A percentile compares a stretch with the other conserved stretches of the same genome.
phyloP scores from a whole-genome alignment of 2,888 invertebrate species.

The Thyatira batis region DNA sequence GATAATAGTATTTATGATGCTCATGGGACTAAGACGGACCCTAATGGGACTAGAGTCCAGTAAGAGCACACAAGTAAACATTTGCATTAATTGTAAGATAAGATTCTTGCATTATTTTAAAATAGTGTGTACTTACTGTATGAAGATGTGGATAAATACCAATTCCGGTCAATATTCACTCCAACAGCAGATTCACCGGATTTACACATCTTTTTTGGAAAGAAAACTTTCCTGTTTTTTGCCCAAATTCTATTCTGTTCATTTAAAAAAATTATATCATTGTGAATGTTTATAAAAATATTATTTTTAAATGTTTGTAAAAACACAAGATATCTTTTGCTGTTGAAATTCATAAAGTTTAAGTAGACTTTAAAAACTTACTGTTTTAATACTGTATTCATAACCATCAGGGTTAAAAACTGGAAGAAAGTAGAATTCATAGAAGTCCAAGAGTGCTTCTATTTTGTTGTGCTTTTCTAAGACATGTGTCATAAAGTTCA shows the following conservation, averaged over 20 bases:
- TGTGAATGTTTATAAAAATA: too few relatives aligned
- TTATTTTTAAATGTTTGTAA: too few relatives aligned
- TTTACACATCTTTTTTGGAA: constrained; percentile 43
- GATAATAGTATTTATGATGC: too few relatives aligned
- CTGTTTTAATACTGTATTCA: constrained; percentile 50
- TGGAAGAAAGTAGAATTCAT: constrained; percentile 65
- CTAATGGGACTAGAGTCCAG: background rate
- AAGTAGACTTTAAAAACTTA: constrained; percentile 25
- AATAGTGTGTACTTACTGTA: background rate
- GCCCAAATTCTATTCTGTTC: constrained; percentile 54
- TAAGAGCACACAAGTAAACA: constrained; percentile 1
- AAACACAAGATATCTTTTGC: background rate
- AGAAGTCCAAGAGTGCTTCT: constrained; percentile 35
- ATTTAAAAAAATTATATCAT: too few relatives aligned
- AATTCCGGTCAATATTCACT: constrained; percentile 66
- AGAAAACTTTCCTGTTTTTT: constrained; percentile 57
- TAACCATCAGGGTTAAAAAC: constrained; percentile 74
- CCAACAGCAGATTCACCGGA: constrained; percentile 42
- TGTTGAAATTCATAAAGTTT: constrained; percentile 2
- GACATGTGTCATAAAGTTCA: constrained; percentile 48
- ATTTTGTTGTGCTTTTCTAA: constrained; percentile 30
- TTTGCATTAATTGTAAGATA: too few relatives aligned
- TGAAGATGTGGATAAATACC: constrained; percentile 40
- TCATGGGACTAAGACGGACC: too few relatives aligned
- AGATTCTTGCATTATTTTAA: too few relatives aligned